Evolutionary conservation across 2,888 invertebrate species (phyloP).

Genomic region (Cecidostiba fungosa): DNA sequence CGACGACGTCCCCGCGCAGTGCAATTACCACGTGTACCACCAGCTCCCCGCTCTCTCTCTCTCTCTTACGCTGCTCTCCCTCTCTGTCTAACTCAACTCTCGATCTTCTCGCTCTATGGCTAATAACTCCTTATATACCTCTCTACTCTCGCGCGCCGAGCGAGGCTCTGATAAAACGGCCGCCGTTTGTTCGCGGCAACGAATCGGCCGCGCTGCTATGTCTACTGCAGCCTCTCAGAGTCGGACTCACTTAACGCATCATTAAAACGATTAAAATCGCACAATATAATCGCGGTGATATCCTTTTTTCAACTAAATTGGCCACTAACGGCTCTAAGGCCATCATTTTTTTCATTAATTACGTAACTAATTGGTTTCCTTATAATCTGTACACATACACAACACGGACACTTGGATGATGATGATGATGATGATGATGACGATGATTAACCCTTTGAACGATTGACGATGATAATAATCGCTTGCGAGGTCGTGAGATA

Average conservation of each 20-base stretch:
- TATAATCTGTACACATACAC: background rate
- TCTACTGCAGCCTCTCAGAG: background rate
- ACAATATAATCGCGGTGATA: background rate
- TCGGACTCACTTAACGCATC: slow-evolving; percentile 16
- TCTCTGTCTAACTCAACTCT: slow-evolving; percentile 45
- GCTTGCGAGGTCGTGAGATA: slow-evolving; percentile 2
- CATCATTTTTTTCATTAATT: slow-evolving; percentile 24
- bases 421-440: background rate
- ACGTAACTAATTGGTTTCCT: slow-evolving; percentile 39
- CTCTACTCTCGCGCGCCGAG: background rate
- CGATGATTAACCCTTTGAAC: slow-evolving; percentile 50
- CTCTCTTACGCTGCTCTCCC: background rate
- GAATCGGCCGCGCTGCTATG: background rate
- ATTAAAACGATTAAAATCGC: slow-evolving; percentile 10
- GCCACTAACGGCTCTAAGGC: slow-evolving; percentile 28
- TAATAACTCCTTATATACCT: slow-evolving; percentile 37
- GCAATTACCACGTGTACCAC: slow-evolving; percentile 22
- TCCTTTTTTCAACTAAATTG: slow-evolving; percentile 9
- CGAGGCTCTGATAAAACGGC: background rate
- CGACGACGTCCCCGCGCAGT: background rate
- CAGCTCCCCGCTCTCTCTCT: too few relatives aligned
- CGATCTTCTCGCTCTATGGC: background rate
- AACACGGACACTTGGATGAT: background rate
- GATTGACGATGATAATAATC: slow-evolving; percentile 39
- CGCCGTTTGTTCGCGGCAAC: background rate